Base-by-base conservation (phyloP, 1,140 invertebrate genomes). In the Drosophila ercepeae region DNA sequence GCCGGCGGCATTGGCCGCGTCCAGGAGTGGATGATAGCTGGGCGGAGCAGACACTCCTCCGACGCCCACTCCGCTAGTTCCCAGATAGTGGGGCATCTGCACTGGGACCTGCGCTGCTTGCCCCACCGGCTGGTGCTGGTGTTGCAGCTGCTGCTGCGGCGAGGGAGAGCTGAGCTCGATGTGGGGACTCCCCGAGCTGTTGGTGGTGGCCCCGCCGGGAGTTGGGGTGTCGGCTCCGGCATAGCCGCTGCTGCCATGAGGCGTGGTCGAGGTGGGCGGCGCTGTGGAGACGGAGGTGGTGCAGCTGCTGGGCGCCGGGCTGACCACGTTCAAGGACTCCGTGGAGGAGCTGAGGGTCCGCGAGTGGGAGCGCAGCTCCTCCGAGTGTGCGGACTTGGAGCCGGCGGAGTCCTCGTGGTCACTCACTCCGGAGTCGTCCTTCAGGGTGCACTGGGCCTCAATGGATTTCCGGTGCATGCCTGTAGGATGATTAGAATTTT, bases 381-480 rank as follows among this genome's bases (percentile, higher is more conserved):
- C 83, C 13, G 89, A 89, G 7, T 81, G 77, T 6, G 48, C 82
- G 4, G 81, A 86, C 29, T 90, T 90, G n/a, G 89, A 89, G 27
- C 81, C 81, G 8, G 74, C 83, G 4, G 61, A 89, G 18, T 90
- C 88, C 42, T 91, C 89, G 16, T 90, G 89, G 60, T 91, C 89
- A 46, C 89, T 91, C 6, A 89, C 86, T 1, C 89, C 95, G 81
- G 95, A 95, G 61, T 94, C 94, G 73, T 94, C 93, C 92, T 98
- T 98, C 29, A 99, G 94, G 90, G 98, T 97, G 76, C 98, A 96
- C 50, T 98, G 97, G 6, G 98, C 98, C 93, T 99, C 98, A 68
- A 99, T 92, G 13, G 97, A 99, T 93, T 99, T 99, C 79, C 98
- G 96, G 92, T 99, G 98, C 98, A 99, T 99, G 91, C 98, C 98